Evolutionary conservation across 2,113 vertebrate species (phyloP).

Genomic region (Dipodomys stephensi): DNA sequence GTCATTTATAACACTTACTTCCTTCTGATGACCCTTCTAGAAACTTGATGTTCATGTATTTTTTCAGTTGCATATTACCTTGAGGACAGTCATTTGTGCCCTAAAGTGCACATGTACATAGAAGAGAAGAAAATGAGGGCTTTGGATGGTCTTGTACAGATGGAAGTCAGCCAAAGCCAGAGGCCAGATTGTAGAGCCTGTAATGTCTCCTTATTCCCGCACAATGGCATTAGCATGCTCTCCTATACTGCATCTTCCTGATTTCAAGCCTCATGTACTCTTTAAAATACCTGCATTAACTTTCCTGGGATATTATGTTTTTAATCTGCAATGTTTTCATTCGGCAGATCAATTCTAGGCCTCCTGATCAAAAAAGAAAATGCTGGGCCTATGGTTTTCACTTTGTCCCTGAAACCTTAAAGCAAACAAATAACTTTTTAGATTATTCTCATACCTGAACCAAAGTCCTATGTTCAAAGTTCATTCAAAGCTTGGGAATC

Average conservation of each 20-base stretch:
- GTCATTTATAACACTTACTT: constrained; percentile 25
- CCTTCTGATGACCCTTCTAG: constrained; percentile 31
- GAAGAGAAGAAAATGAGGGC: not conserved
- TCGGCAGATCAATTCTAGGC: not conserved
- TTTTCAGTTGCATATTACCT: constrained; percentile 6
- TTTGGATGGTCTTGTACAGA: not conserved
- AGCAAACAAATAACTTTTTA: not conserved
- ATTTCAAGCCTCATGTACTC: not conserved
- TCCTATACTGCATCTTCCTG: not conserved
- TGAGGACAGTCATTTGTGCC: not conserved
- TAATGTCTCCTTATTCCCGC: too few relatives aligned
- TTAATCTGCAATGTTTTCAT: not conserved
- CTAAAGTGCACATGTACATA: not conserved
- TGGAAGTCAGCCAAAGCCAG: not conserved
- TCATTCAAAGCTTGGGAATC: not conserved
- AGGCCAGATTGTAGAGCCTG: not conserved
- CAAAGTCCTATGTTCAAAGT: not conserved
- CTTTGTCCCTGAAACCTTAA: not conserved
- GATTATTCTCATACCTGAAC: not conserved
- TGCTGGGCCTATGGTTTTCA: not conserved
- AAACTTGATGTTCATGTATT: constrained; percentile 38
- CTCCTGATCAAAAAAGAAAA: not conserved
- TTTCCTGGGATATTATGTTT: not conserved
- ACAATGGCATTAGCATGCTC: not conserved
- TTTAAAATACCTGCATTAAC: not conserved